These are phyloP conservation scores for Syrmaticus mikado DNA, from an alignment of 2,113 vertebrate genomes.

Conservation along the genomic window DNA sequence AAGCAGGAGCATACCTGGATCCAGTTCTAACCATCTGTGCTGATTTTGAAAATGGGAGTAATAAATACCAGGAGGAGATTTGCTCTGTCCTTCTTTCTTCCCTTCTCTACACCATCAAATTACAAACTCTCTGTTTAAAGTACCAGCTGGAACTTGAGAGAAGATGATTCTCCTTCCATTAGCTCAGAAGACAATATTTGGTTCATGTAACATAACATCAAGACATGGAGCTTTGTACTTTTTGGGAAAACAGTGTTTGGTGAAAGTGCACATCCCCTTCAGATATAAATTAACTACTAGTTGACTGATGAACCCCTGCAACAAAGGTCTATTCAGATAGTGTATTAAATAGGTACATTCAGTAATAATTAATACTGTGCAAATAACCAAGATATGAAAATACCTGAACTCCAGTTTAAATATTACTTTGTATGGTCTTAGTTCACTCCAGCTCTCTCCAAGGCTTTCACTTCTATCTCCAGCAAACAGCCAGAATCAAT, in stretches of 20 bases:
- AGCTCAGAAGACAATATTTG: neutral
- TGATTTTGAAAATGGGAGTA: neutral
- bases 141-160: neutral
- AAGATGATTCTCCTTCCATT: neutral
- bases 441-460: neutral
- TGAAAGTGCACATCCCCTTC: neutral
- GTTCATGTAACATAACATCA: neutral
- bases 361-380: neutral
- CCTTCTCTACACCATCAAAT: neutral
- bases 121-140: neutral
- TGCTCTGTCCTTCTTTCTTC: neutral
- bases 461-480: neutral
- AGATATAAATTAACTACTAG: neutral
- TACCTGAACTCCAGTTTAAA: neutral
- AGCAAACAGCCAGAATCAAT: conserved; percentile 38
- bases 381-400: conserved; percentile 14
- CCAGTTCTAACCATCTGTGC: neutral
- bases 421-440: neutral
- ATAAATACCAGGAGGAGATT: neutral
- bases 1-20: neutral
- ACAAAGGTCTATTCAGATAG: neutral
- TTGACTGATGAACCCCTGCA: neutral
- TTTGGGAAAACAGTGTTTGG: neutral
- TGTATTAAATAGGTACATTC: neutral
- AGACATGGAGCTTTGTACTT: neutral